Evolutionary conservation across 2,113 vertebrate species (phyloP).

Genomic region (Myiopsitta monachus): DNA sequence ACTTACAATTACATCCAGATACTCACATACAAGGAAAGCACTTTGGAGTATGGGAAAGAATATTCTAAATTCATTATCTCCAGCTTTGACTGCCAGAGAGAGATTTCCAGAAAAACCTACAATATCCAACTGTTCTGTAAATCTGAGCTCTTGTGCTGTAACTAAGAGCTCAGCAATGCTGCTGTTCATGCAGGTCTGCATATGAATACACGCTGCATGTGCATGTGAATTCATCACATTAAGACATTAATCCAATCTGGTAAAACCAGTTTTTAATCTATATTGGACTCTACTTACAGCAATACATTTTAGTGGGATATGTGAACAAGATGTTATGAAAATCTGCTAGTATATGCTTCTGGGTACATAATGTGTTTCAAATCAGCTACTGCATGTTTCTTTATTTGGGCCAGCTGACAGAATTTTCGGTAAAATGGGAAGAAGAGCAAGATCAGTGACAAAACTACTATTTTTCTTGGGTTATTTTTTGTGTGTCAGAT

Average conservation of each 20-base stretch:
- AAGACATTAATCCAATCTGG: not conserved
- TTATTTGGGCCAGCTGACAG: not conserved
- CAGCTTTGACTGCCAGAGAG: not conserved
- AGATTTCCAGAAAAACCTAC: not conserved
- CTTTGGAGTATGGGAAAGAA: not conserved
- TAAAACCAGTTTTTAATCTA: not conserved
- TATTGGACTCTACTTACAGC: not conserved
- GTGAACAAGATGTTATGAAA: not conserved
- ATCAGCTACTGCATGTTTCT: not conserved
- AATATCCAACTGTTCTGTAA: not conserved
- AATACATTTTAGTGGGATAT: not conserved
- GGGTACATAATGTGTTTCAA: not conserved
- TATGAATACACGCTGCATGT: not conserved
- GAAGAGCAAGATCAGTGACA: slow-evolving; percentile 23
- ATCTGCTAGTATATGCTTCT: not conserved
- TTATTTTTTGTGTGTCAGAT: not conserved
- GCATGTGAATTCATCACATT: not conserved
- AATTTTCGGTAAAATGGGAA: slow-evolving; percentile 38
- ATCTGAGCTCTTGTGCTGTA: not conserved
- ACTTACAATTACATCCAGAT: not conserved
- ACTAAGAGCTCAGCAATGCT: not conserved
- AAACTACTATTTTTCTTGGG: slow-evolving; percentile 7
- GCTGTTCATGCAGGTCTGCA: not conserved
- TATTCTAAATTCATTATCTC: not conserved
- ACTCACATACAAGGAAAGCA: not conserved